These are phyloP conservation scores for Cactoblastis cactorum DNA, from an alignment of 2,888 invertebrate genomes.

Conservation along the genomic window DNA sequence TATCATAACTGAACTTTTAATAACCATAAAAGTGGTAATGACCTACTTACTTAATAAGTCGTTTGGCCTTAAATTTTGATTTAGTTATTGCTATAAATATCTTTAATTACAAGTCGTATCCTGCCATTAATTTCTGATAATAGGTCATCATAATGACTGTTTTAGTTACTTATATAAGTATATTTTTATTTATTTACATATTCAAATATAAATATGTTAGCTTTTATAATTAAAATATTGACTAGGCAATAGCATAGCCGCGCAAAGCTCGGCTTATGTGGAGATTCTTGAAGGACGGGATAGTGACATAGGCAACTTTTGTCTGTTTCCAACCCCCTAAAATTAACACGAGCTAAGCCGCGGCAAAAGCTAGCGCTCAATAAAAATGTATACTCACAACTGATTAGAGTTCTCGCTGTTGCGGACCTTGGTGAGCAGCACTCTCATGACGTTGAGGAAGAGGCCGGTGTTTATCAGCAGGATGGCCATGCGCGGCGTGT, in stretches of 20 bases:
- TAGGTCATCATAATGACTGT: too few species aligned
- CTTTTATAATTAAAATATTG: too few species aligned
- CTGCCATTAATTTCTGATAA: neutral
- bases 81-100: constrained; percentile 1
- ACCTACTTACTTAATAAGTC: neutral
- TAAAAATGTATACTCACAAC: constrained; percentile 44
- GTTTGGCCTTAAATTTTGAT: neutral
- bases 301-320: too few species aligned
- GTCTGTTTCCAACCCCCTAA: too few species aligned
- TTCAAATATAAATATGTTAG: too few species aligned
- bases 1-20: neutral
- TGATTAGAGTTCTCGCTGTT: constrained; percentile 72
- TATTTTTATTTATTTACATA: too few species aligned
- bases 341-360: too few species aligned
- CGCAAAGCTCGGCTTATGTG: too few species aligned
- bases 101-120: neutral
- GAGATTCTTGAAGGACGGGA: too few species aligned
- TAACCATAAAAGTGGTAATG: constrained; percentile 1
- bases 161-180: too few species aligned
- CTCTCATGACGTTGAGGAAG: constrained; percentile 82
- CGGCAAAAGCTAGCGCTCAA: too few species aligned
- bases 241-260: too few species aligned
- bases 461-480: constrained; percentile 79
- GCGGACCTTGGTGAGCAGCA: constrained; percentile 81
- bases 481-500: constrained; percentile 79